Evolutionary conservation across 2,113 vertebrate genomes (phyloP), one percentile per base, ranked within the genome.

Genomic region (Gorsachius goisagi): DNA sequence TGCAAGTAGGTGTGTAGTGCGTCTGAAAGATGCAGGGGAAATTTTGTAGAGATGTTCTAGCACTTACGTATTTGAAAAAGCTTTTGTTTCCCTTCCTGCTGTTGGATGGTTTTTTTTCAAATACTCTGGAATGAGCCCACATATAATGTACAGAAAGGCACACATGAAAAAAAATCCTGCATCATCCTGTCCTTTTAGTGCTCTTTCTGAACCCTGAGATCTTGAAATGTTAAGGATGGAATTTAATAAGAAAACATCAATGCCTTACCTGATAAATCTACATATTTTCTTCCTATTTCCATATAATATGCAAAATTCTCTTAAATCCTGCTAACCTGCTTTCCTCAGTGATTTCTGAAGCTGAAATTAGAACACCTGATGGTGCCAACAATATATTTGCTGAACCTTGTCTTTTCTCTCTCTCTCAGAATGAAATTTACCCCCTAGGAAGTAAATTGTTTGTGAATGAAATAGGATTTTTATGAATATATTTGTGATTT

Each of bases 401-500:
- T 82, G 89, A 89, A 75, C 58, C 77, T 81, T 85, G 49, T 37
- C 55, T 85, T 81, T 94, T 55, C 33, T 93, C 47, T 39, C n/a
- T 73, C 55, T 68, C 41, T 93, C n/a, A n/a, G 84, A 96, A 95
- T 52, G 53, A 79, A 93, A 85, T 73, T 79, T 60, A 45, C 15
- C 69, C 77, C 64, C 82, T 93, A 67, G 53, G 95, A 90, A 95
- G 80, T 58, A 79, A 95, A 88, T 67, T 82, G 71, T 59, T 87
- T 91, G 66, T 91, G 92, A 96, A 96, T 82, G 50, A 87, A 85
- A 93, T 67, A 58, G 28, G 16, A 8, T 79, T 93, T 93, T 88
- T 87, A 69, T 87, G 62, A 96, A 92, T 79, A 82, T 58, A 75
- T 95, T 93, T 90, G 63, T 62, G 73, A 73, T 89, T 95, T 87